A percentile compares a stretch with the other conserved stretches of the same genome.
Evolutionary conservation across 2,797 vertebrate genomes (phyloP).

Genomic region (Sebastes baramenuke): DNA sequence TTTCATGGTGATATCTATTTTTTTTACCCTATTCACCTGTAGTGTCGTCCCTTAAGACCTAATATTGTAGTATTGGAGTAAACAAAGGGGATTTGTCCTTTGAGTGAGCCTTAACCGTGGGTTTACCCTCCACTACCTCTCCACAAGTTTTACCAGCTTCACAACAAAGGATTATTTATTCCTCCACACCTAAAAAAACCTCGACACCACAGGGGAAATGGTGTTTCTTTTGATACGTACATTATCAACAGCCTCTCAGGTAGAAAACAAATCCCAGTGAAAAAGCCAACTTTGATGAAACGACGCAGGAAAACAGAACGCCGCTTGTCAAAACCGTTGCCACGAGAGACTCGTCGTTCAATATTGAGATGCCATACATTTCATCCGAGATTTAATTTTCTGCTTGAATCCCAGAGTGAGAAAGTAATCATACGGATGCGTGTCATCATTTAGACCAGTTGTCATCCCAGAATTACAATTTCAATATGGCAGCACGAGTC

Average conservation of each 20-base stretch:
- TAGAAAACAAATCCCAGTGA: conserved; percentile 29
- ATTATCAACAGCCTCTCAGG: conserved; percentile 32
- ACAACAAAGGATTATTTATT: conserved; percentile 36
- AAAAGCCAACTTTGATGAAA: conserved; percentile 11
- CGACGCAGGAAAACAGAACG: not conserved
- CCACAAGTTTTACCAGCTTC: conserved; percentile 5
- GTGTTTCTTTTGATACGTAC: conserved; percentile 28
- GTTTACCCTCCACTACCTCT: conserved; percentile 8
- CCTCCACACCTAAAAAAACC: conserved; percentile 12
- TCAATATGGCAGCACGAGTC: conserved; percentile 53
- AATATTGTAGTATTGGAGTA: not conserved
- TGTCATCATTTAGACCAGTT: conserved; percentile 58
- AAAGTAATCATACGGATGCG: conserved; percentile 57
- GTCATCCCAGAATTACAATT: conserved; percentile 60
- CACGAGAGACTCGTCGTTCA: conserved; percentile 25
- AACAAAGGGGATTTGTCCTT: conserved; percentile 13
- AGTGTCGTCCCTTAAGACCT: no score
- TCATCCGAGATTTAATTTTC: conserved; percentile 67
- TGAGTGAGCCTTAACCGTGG: conserved; percentile 14
- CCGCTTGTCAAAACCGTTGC: conserved; percentile 33
- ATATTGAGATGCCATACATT: conserved; percentile 38
- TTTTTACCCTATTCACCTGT: no score
- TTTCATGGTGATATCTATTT: no score
- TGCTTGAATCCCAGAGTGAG: conserved; percentile 52
- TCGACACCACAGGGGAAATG: conserved; percentile 3